Percentiles rank a stretch among this genome's conserved stretches.
These are phyloP conservation scores for Lindbergichthys nudifrons DNA, from an alignment of 2,797 vertebrate genomes.

Conservation along the genomic window DNA sequence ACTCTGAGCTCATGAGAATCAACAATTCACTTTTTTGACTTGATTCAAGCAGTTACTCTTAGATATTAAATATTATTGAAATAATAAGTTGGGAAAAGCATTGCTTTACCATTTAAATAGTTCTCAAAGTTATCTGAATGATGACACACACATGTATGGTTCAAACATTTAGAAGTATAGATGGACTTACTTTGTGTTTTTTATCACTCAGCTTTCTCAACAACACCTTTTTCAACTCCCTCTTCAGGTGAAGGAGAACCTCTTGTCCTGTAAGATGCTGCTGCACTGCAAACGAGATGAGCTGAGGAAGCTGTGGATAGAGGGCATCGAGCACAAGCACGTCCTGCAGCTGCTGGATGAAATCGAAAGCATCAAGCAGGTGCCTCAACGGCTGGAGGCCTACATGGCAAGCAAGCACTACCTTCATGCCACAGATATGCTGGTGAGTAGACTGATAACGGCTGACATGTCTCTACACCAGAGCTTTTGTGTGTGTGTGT, in stretches of 20 bases:
- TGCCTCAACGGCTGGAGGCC: conserved; percentile 93
- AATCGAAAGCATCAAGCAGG: conserved; percentile 98
- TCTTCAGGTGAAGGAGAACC: conserved; percentile 95
- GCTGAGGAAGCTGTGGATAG: conserved; percentile 97
- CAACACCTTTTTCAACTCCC: neutral
- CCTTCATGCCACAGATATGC: conserved; percentile 95
- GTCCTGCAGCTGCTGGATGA: conserved; percentile 96
- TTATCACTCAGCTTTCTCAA: neutral
- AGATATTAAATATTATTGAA: too few relatives aligned
- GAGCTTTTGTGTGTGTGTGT: neutral
- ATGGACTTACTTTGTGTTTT: neutral
- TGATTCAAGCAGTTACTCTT: too few relatives aligned
- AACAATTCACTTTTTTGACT: too few relatives aligned
- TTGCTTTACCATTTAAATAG: too few relatives aligned
- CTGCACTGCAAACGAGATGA: conserved; percentile 98
- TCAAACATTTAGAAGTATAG: neutral
- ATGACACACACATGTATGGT: neutral
- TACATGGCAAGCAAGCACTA: conserved; percentile 98
- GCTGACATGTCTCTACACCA: neutral
- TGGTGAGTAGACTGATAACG: conserved; percentile 85
- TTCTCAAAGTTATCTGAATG: neutral
- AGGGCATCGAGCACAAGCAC: conserved; percentile 98
- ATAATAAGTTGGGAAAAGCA: too few relatives aligned
- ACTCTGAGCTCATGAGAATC: too few relatives aligned
- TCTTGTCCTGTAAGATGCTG: conserved; percentile 97